Percentiles rank a stretch among this genome's conserved stretches.
These are phyloP conservation scores for Melinopterus prodromus DNA, from an alignment of 2,888 invertebrate species.

Conservation along the genomic window DNA sequence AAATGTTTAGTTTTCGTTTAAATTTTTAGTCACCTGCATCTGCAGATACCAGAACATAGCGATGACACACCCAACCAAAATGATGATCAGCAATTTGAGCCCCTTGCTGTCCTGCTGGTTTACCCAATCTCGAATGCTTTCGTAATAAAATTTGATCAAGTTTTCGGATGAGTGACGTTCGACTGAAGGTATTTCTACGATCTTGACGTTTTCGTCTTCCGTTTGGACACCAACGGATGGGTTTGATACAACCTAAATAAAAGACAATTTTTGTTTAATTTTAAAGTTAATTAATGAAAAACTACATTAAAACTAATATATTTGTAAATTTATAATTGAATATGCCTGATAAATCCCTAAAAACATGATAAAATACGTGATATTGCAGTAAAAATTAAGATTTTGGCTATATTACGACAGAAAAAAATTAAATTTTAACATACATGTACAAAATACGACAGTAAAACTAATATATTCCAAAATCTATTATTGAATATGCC, in stretches of 20 bases:
- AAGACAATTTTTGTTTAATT: not conserved
- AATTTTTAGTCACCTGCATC: slow-evolving; percentile 67
- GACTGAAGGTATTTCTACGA: slow-evolving; percentile 24
- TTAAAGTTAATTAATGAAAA: not conserved
- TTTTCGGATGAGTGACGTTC: not conserved
- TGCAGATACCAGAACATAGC: slow-evolving; percentile 80
- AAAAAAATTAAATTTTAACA: too few species aligned
- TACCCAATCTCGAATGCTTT: slow-evolving; percentile 66
- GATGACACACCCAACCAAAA: slow-evolving; percentile 73
- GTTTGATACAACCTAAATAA: slow-evolving; percentile 7
- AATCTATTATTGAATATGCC: too few species aligned
- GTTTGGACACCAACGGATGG: slow-evolving; percentile 68
- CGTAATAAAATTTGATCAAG: slow-evolving; percentile 23
- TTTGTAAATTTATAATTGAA: too few species aligned
- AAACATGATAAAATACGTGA: too few species aligned
- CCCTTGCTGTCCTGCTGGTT: slow-evolving; percentile 81
- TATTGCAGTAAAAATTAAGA: too few species aligned
- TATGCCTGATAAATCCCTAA: too few species aligned
- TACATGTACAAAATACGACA: too few species aligned
- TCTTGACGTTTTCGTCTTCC: slow-evolving; percentile 48
- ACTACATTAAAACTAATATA: not conserved
- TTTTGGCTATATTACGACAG: too few species aligned
- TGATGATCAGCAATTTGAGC: slow-evolving; percentile 73
- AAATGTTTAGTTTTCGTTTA: not conserved
- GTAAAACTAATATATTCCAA: too few species aligned